Evolutionary conservation across 2,888 invertebrate species (phyloP).

Genomic region (Latrodectus elegans): DNA sequence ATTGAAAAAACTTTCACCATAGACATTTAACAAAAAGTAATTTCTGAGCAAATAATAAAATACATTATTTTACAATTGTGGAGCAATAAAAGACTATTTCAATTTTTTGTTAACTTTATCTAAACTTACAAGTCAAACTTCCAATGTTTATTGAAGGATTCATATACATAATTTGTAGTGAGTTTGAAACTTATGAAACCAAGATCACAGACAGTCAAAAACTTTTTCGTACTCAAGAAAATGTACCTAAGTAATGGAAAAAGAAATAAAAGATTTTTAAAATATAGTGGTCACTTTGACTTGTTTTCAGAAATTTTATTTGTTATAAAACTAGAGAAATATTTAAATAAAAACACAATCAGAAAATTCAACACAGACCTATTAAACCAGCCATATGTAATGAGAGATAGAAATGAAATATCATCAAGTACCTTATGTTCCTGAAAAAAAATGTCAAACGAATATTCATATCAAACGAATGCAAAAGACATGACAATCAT

Average conservation of each 20-base stretch:
- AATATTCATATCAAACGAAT: too few relatives aligned
- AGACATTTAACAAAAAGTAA: too few relatives aligned
- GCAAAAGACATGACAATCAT: too few relatives aligned
- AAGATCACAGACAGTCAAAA: constrained; percentile 40
- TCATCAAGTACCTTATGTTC: constrained; percentile 30
- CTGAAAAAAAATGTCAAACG: constrained; percentile 7
- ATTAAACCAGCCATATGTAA: constrained; percentile 39
- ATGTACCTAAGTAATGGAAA: constrained; percentile 30
- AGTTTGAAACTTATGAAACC: constrained; percentile 1
- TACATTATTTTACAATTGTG: too few relatives aligned
- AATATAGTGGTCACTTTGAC: neutral
- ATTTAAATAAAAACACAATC: neutral
- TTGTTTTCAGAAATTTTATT: too few relatives aligned
- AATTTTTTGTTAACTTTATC: neutral
- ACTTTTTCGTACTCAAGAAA: constrained; percentile 14
- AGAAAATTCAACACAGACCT: constrained; percentile 12
- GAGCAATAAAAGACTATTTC: too few relatives aligned
- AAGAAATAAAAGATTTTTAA: neutral
- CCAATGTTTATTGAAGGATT: constrained; percentile 33
- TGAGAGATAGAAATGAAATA: constrained; percentile 22
- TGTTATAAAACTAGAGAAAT: neutral
- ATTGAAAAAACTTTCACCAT: too few relatives aligned
- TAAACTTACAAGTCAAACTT: constrained; percentile 42
- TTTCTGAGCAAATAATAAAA: too few relatives aligned
- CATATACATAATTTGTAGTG: constrained; percentile 22